A percentile compares a stretch with the other conserved stretches of the same genome.
These are phyloP conservation scores for Drosophila insularis DNA, from an alignment of 1,140 invertebrate genomes.

Conservation along the genomic window DNA sequence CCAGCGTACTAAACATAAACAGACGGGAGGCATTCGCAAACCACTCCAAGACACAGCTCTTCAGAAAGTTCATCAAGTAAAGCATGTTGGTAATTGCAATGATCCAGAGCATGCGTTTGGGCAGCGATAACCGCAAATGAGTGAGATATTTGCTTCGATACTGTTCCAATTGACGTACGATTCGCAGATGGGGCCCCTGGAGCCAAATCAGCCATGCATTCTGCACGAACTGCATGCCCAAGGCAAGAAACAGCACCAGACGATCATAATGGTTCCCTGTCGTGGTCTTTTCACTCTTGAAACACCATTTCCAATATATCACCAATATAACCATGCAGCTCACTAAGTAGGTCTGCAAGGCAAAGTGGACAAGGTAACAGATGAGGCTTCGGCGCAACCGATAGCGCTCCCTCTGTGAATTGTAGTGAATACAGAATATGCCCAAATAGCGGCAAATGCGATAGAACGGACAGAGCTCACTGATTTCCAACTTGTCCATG, in stretches of 20 bases:
- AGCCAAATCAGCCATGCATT: conserved; percentile 62
- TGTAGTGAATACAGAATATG: conserved; percentile 65
- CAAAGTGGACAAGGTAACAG: conserved; percentile 52
- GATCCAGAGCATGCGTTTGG: conserved; percentile 41
- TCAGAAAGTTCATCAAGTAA: conserved; percentile 48
- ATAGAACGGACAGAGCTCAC: conserved; percentile 51
- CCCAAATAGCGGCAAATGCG: conserved; percentile 62
- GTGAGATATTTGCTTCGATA: conserved; percentile 45
- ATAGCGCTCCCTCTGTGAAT: conserved; percentile 24
- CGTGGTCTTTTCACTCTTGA: conserved; percentile 43
- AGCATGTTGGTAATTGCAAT: conserved; percentile 39
- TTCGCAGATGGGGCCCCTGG: conserved; percentile 50
- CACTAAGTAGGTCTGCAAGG: conserved; percentile 48
- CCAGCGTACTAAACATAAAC: conserved; percentile 51
- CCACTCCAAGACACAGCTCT: conserved; percentile 33
- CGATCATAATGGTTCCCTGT: conserved; percentile 66
- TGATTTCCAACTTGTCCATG: conserved; percentile 37
- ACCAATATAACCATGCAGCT: conserved; percentile 40
- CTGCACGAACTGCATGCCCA: conserved; percentile 57
- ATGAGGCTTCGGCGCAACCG: conserved; percentile 50
- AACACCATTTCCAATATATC: conserved; percentile 43
- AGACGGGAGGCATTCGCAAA: conserved; percentile 17
- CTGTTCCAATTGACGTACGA: conserved; percentile 49
- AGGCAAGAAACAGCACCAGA: conserved; percentile 48
- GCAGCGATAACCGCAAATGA: conserved; percentile 9